Evolutionary conservation across 2,113 vertebrate species (phyloP), one percentile per base, ranked within the genome.

Genomic region (Tautogolabrus adspersus): DNA sequence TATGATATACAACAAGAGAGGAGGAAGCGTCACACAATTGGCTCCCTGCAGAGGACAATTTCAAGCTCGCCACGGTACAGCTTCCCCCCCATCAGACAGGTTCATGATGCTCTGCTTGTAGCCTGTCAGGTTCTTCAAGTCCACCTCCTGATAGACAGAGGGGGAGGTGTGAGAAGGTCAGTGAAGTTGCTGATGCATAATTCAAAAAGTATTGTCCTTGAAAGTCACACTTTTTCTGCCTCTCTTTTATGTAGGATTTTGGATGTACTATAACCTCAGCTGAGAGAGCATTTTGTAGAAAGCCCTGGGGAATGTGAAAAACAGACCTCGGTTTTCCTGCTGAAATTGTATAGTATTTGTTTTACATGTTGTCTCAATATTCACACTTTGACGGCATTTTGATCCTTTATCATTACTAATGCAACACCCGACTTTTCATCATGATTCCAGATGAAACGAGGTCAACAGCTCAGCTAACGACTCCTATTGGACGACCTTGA

Each of bases 61-160:
- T 99, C 97, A 94, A 99, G 93, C 81, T 99, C 98, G 82, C 96
- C 94, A 67, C 97, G 96, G 94, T 99, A 98, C 56, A 99, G 97
- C 84, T 96, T 97, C 10, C 98, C 98, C n/a, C 0, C 95, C 96
- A 0, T 98, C 97, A 0, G 97, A 96, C 84, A 99, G 95, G 37
- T 95, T 97, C 97, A 99, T 97, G 95, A 99, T 96, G 87, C 96
- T 97, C 92, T 95, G 94, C 85, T 96, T 96, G 92, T 98, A 98
- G 88, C 87, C 96, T 30, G 94, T 91, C 82, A 99, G 94, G 81
- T 95, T 96, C 42, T 96, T 95, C 78, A 94, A 88, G 47, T 95
- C 96, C 95, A 97, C 94, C 49, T 98, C 97, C 97, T 98, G 87
- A 81, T 63, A 6, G 12, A 68, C 3, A 57, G 11, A 63, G 34